A percentile compares a stretch with the other conserved stretches of the same genome.
These are phyloP conservation scores for Diabrotica balteata DNA, from an alignment of 2,888 invertebrate species.

Conservation along the genomic window DNA sequence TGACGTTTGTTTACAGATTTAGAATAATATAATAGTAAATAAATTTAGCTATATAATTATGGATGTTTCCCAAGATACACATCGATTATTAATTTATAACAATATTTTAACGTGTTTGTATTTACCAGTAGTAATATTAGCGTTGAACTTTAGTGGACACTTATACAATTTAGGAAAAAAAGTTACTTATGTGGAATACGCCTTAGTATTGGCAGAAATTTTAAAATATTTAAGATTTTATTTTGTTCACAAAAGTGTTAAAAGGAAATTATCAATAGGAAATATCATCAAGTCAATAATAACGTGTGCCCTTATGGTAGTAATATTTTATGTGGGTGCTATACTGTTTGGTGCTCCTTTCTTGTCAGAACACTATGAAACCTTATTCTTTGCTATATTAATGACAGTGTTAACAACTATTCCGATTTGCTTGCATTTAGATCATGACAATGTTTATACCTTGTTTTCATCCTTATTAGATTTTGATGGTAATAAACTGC, in stretches of 20 bases:
- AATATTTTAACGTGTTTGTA: conserved; percentile 68
- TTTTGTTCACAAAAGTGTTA: conserved; percentile 43
- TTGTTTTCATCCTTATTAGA: conserved; percentile 65
- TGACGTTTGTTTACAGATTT: too few relatives aligned
- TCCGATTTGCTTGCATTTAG: conserved; percentile 69
- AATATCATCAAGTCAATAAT: conserved; percentile 61
- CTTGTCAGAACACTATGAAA: conserved; percentile 70
- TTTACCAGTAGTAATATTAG: conserved; percentile 65
- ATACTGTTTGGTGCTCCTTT: conserved; percentile 75
- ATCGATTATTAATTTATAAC: conserved; percentile 38
- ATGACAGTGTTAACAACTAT: conserved; percentile 69
- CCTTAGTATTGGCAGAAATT: conserved; percentile 62
- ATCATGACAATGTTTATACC: conserved; percentile 65
- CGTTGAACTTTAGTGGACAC: conserved; percentile 66
- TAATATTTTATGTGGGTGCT: conserved; percentile 67
- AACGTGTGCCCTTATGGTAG: conserved; percentile 61
- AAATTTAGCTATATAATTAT: conserved; percentile 2
- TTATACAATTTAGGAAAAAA: conserved; percentile 68
- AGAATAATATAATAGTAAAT: too few relatives aligned
- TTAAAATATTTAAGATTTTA: conserved; percentile 59
- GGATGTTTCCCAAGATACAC: conserved; percentile 24
- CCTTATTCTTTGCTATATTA: conserved; percentile 70
- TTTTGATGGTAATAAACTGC: conserved; percentile 63
- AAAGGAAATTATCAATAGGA: conserved; percentile 46
- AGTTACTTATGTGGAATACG: conserved; percentile 53